Conservation (phyloP, 2,113 vertebrate species). For the Mesoclemmys tuberculata region DNA sequence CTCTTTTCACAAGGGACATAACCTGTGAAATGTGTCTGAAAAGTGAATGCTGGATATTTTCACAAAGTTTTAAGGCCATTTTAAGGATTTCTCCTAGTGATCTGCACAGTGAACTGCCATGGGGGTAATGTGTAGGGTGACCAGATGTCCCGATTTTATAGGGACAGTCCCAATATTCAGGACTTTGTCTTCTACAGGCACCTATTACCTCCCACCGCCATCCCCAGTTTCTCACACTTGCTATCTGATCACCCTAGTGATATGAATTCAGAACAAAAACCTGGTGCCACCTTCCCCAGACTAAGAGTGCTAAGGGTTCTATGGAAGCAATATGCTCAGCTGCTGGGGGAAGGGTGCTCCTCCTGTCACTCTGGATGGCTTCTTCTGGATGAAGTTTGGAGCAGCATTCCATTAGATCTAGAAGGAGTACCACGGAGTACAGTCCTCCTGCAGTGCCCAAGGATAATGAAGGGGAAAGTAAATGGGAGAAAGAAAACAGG, state of each 20-base stretch:
- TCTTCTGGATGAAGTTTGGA: not conserved
- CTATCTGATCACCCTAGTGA: not conserved
- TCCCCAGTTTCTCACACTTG: not conserved
- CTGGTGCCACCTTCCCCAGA: not conserved
- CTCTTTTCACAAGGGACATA: not conserved
- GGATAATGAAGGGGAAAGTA: not conserved
- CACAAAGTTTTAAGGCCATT: not conserved
- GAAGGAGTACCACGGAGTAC: not conserved
- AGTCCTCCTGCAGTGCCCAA: not conserved
- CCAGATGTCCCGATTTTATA: not conserved
- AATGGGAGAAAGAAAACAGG: not conserved
- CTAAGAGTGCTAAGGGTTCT: not conserved
- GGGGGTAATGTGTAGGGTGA: not conserved
- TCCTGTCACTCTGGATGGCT: not conserved
- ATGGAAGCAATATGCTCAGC: not conserved
- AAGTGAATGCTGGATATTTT: not conserved
- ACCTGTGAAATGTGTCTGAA: fast-evolving
- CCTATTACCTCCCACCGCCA: not conserved
- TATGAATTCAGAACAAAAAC: fast-evolving
- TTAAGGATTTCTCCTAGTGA: not conserved
- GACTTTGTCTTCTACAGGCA: not conserved
- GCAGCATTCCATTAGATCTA: not conserved
- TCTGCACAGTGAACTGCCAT: not conserved
- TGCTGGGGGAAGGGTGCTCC: not conserved
- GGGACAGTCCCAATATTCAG: not conserved